Conservation (phyloP, 2,113 vertebrate genomes). For the Calidris pygmaea region DNA sequence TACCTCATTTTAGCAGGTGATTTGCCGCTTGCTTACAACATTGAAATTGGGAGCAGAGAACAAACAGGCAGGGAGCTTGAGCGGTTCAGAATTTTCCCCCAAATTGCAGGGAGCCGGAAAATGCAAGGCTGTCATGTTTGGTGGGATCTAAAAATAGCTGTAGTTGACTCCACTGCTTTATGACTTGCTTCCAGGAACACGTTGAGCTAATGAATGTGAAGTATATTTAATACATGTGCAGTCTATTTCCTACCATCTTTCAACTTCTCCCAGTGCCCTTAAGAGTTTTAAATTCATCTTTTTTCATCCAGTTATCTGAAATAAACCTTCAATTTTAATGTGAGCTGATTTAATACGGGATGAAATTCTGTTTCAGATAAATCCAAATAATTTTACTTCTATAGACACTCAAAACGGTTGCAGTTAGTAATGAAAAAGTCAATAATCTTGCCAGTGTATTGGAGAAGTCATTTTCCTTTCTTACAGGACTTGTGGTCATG, state of each 20-base stretch:
- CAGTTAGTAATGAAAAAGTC: background rate
- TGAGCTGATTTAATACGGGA: background rate
- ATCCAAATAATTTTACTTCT: background rate
- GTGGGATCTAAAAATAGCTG: background rate
- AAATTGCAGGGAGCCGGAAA: background rate
- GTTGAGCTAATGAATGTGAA: background rate
- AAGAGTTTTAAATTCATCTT: background rate
- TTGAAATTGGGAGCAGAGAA: background rate
- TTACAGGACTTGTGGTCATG: background rate
- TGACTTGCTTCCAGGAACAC: constrained; percentile 1
- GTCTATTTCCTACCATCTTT: background rate
- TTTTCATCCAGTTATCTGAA: background rate
- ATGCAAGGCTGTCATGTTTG: background rate
- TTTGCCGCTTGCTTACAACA: background rate
- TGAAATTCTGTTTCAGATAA: constrained; percentile 11
- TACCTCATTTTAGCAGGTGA: background rate
- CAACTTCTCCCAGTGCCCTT: background rate
- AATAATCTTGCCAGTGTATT: background rate
- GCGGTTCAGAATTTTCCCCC: background rate
- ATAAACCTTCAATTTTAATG: background rate
- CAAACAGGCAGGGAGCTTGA: background rate
- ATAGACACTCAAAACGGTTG: background rate
- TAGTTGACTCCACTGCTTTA: background rate
- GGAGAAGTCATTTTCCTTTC: background rate
- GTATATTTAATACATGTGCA: background rate